These are phyloP conservation scores for Otolemur crassicaudatus DNA, from an alignment of 2,797 vertebrate genomes.

Conservation along the genomic window DNA sequence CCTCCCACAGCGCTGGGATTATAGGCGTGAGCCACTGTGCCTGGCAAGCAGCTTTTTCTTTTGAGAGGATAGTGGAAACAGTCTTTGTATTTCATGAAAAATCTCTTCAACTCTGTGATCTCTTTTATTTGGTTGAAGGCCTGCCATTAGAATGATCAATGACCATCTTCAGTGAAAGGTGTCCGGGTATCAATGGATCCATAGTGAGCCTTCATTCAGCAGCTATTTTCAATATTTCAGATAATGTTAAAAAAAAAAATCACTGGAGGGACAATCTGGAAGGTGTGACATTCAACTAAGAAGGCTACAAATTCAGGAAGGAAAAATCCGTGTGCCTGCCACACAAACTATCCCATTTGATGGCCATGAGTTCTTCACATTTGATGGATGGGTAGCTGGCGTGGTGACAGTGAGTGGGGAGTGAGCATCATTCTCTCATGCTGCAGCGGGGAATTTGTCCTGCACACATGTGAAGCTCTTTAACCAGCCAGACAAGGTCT, in stretches of 20 bases:
- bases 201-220: not conserved
- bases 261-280: not conserved
- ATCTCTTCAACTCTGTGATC: not conserved
- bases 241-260: not conserved
- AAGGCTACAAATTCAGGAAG: not conserved
- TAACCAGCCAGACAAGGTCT: not conserved
- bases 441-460: not conserved
- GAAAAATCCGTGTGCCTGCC: not conserved
- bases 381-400: not conserved
- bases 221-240: slow-evolving; percentile 39
- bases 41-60: not conserved
- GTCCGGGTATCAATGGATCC: slow-evolving; percentile 7
- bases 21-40: no score
- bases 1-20: no score
- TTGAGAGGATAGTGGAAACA: not conserved
- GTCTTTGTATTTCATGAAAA: not conserved
- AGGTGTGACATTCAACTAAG: not conserved
- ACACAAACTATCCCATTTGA: not conserved
- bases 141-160: slow-evolving; percentile 1
- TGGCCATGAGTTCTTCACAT: not conserved
- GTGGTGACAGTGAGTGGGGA: not conserved
- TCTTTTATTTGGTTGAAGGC: slow-evolving; percentile 38
- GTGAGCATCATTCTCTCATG: not conserved
- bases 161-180: not conserved
- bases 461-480: not conserved